These are phyloP conservation scores for Poeciliopsis retropinna DNA, from an alignment of 2,113 vertebrate genomes.

Conservation along the genomic window DNA sequence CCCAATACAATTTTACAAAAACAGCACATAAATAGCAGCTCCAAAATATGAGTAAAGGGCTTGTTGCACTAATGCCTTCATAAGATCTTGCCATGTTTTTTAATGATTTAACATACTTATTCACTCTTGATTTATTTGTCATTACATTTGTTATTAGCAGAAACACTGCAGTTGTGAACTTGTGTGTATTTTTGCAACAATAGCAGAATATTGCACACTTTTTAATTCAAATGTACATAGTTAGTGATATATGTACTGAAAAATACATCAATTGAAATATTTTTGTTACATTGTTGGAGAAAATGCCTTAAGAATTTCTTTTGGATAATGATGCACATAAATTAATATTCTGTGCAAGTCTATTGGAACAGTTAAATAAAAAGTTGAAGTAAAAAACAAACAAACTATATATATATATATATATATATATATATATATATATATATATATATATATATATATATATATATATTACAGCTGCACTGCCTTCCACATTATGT, in stretches of 20 bases:
- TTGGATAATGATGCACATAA: not conserved
- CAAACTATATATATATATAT: not conserved
- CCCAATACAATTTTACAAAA: too few relatives aligned
- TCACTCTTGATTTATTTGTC: too few relatives aligned
- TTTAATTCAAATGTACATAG: not conserved
- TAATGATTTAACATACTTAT: too few relatives aligned
- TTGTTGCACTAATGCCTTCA: too few relatives aligned
- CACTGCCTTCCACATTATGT: conserved; percentile 19
- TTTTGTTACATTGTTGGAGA: not conserved
- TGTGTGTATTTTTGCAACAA: too few relatives aligned
- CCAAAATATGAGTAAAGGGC: too few relatives aligned
- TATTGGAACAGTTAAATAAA: not conserved
- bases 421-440: not conserved
- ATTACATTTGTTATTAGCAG: too few relatives aligned
- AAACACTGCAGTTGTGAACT: not conserved
- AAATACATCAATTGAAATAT: not conserved
- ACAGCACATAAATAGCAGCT: too few relatives aligned
- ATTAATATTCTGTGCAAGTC: not conserved
- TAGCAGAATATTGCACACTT: too few relatives aligned
- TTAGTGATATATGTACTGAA: conserved; percentile 3
- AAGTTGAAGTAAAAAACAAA: not conserved
- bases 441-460: not conserved
- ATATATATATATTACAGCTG: not conserved
- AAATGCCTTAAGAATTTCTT: not conserved
- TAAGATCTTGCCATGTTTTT: too few relatives aligned